These are phyloP conservation scores for Imbricaverruca yamaguchii DNA, from an alignment of 2,888 invertebrate genomes.

Conservation along the genomic window DNA sequence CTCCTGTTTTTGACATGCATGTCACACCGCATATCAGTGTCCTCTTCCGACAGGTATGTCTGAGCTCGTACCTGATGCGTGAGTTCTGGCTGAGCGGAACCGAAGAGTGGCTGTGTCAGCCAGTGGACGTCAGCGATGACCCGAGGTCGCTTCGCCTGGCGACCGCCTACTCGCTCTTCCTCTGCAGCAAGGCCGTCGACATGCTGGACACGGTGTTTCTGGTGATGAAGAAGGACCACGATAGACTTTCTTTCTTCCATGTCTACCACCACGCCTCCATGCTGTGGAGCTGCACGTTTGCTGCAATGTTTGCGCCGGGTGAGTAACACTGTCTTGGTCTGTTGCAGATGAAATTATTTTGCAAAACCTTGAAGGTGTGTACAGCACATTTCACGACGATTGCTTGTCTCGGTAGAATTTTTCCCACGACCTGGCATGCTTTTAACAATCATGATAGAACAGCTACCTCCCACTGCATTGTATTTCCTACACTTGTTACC, in stretches of 20 bases:
- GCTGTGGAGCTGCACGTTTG: conserved; percentile 29
- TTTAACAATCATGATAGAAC: too few species aligned
- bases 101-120: neutral
- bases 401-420: too few species aligned
- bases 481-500: too few species aligned
- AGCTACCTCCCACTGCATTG: too few species aligned
- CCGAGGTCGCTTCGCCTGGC: neutral
- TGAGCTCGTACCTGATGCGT: neutral
- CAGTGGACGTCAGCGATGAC: neutral
- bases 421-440: too few species aligned
- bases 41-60: neutral
- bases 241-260: conserved; percentile 32
- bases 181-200: conserved; percentile 30
- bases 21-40: too few species aligned
- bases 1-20: too few species aligned
- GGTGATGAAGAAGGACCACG: conserved; percentile 32
- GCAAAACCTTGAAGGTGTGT: too few species aligned
- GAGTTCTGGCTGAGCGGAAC: neutral
- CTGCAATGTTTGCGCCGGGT: conserved; percentile 29
- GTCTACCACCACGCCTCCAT: conserved; percentile 33
- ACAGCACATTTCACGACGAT: too few species aligned
- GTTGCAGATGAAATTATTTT: too few species aligned
- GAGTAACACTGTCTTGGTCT: too few species aligned
- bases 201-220: conserved; percentile 33
- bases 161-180: conserved; percentile 25